Conservation (phyloP, 2,797 vertebrate species). For the Petrocephalus schoutedeni region DNA sequence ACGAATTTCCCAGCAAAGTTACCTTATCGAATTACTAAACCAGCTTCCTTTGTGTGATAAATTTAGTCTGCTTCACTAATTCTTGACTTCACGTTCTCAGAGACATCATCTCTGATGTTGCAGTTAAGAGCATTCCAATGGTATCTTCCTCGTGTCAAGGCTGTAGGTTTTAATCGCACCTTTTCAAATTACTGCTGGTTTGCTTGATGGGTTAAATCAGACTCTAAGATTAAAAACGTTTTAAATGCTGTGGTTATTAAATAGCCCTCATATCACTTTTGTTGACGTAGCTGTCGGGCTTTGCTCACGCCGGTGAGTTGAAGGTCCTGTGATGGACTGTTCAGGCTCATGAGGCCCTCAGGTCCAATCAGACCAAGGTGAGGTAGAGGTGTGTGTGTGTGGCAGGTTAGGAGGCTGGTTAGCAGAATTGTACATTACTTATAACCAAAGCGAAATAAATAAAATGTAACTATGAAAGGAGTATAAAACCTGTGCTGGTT, state of each 20-base stretch:
- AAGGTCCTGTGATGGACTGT: not conserved
- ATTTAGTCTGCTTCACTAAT: not conserved
- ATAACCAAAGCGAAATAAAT: not conserved
- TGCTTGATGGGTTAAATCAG: not conserved
- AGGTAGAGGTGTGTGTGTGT: not conserved
- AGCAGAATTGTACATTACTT: not conserved
- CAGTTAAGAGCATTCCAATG: not conserved
- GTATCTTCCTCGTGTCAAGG: not conserved
- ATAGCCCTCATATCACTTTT: not conserved
- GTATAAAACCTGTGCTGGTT: not conserved
- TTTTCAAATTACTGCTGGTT: not conserved
- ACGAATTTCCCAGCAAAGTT: not conserved
- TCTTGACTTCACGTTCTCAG: not conserved
- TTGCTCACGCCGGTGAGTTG: not conserved
- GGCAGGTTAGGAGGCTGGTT: not conserved
- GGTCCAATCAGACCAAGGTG: not conserved
- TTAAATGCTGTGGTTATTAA: not conserved
- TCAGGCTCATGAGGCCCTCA: not conserved
- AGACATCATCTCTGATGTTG: not conserved
- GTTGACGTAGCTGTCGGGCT: not conserved
- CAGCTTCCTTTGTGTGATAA: not conserved
- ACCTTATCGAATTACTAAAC: not conserved
- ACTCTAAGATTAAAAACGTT: not conserved
- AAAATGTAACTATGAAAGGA: not conserved
- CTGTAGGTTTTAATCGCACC: not conserved